Evolutionary conservation across 35 echinoderm and acorn worm genomes (phyloP).

Genomic region (Anneissia japonica): DNA sequence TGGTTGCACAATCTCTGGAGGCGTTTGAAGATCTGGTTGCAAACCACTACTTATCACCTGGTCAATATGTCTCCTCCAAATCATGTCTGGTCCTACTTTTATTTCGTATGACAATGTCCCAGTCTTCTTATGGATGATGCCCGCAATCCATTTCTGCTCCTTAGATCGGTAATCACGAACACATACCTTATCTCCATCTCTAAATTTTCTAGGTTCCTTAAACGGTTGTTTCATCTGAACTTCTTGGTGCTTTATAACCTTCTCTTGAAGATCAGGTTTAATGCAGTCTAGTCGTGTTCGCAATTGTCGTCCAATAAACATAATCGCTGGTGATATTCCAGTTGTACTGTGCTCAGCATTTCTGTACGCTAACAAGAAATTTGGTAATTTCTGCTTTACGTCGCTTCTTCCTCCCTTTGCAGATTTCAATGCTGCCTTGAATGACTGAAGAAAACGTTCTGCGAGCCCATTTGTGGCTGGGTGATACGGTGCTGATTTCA

Average conservation of each 20-base stretch:
- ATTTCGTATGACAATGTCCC: constrained; percentile 1
- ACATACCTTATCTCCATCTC: background rate
- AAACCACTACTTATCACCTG: background rate
- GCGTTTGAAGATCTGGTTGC: too few species aligned
- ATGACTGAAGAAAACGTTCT: background rate
- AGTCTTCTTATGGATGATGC: background rate
- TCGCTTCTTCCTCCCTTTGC: background rate
- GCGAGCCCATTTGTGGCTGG: background rate
- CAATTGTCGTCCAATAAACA: too few species aligned
- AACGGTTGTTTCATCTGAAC: too few species aligned
- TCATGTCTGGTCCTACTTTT: background rate
- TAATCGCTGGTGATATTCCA: background rate
- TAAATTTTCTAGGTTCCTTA: background rate
- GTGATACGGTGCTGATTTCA: constrained; percentile 2
- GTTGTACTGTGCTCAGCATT: background rate
- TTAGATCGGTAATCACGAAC: background rate
- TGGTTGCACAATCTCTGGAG: too few species aligned
- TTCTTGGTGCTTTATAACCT: too few species aligned
- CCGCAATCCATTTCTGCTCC: constrained; percentile 17
- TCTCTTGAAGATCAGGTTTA: too few species aligned
- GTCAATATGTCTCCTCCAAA: constrained; percentile 13
- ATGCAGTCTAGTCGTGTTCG: too few species aligned
- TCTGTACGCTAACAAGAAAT: background rate
- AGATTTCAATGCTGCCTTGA: background rate
- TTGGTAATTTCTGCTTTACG: background rate